Evolutionary conservation across 2,113 vertebrate genomes (phyloP), one percentile per base, ranked within the genome.

Genomic region (Marmota monax): DNA sequence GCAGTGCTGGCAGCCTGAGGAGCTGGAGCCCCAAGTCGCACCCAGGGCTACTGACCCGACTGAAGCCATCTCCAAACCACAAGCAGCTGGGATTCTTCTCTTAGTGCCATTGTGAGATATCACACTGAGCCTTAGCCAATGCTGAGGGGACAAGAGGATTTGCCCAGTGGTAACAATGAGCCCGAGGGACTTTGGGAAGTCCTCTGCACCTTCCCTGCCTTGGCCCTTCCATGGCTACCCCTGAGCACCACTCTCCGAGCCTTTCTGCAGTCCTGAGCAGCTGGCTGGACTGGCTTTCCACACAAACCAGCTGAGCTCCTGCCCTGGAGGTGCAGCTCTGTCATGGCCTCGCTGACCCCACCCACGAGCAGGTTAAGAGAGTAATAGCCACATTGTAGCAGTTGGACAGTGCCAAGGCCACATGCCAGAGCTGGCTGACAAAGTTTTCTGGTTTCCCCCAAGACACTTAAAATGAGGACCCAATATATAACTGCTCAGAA

Each of bases 381-480:
- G n/a, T 48, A 92, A 65, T 14, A 78, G 72, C 37, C 45, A 20
- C 32, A 0, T 7, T 67, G 17, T 22, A 51, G 48, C 37, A 78
- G n/a, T 39, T 65, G 8, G 27, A 45, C 10, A 13, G 48, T 39
- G n/a, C 74, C 63, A 74, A 48, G 37, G 51, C 51, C 63, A 63
- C 37, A 63, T 0, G 12, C 48, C 25, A 51, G 32, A 23, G 5
- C 51, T 17, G 79, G 20, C 86, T 92, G 70, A 29, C 7, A 37
- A 83, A 89, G 70, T 78, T 91, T 78, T 77, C 25, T 53, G 65
- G n/a, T 70, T 93, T 93, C 85, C 88, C 16, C 58, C 29, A 73
- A 72, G 78, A 92, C 72, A 92, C 88, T 74, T 84, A 87, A 91
- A 96, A 95, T 89, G 84, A 96, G 96, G 77, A 95, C 56, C 82